Percentiles rank a stretch among this genome's conserved stretches.
These are phyloP conservation scores for Platysteira castanea DNA, from an alignment of 2,113 vertebrate genomes.

Conservation along the genomic window DNA sequence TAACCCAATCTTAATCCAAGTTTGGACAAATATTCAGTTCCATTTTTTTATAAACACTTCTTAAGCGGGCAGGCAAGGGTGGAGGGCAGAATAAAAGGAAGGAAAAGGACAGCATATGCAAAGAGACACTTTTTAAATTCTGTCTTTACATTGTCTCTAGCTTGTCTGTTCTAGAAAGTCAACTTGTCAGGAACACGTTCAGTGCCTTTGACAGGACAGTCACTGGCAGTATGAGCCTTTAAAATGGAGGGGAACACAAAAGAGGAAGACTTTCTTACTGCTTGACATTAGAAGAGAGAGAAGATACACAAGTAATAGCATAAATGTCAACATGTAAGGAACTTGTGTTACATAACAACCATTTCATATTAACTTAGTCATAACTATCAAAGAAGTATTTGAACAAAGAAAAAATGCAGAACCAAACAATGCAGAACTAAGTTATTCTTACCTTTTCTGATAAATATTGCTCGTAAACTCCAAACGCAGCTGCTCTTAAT, in stretches of 20 bases:
- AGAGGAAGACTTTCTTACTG: not conserved
- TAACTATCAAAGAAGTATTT: not conserved
- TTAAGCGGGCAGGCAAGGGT: too few species aligned
- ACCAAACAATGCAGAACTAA: not conserved
- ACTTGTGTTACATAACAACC: not conserved
- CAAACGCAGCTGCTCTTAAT: conserved; percentile 89
- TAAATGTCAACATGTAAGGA: not conserved
- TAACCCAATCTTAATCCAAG: not conserved
- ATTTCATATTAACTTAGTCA: not conserved
- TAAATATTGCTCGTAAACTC: conserved; percentile 97
- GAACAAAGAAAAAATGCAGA: not conserved
- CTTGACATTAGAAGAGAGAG: not conserved
- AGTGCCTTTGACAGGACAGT: not conserved
- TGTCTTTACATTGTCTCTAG: not conserved
- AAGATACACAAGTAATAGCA: not conserved
- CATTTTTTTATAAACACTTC: not conserved
- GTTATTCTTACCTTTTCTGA: conserved; percentile 82
- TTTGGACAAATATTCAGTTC: not conserved
- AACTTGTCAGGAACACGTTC: not conserved
- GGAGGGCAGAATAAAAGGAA: not conserved
- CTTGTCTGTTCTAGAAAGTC: not conserved
- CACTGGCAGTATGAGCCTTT: not conserved
- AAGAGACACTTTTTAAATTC: not conserved
- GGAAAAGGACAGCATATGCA: not conserved
- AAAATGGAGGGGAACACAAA: not conserved